Evolutionary conservation across 1,140 invertebrate genomes (phyloP).

Genomic region (Lepidostoma basale): DNA sequence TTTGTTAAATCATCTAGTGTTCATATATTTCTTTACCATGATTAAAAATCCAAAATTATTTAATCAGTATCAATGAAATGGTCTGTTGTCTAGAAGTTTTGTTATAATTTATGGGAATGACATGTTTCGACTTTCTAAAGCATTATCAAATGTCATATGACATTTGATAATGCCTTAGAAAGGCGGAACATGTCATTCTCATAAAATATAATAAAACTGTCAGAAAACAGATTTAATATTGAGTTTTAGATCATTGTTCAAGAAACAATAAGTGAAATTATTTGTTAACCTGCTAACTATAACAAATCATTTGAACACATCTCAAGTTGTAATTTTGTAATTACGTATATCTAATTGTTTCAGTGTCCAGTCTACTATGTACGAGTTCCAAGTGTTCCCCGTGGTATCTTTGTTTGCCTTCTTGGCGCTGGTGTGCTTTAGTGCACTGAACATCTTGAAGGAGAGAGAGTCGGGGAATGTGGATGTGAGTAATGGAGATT

Average conservation of each 20-base stretch:
- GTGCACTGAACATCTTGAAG: constrained; percentile 67
- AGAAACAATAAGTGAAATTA: too few species aligned
- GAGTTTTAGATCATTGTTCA: too few species aligned
- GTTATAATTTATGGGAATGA: background rate
- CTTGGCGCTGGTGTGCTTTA: constrained; percentile 67
- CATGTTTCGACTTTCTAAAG: too few species aligned
- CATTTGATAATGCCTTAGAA: too few species aligned
- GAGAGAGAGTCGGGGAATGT: constrained; percentile 70
- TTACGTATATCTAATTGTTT: constrained; percentile 32
- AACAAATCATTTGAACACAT: too few species aligned
- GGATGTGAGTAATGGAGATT: constrained; percentile 61
- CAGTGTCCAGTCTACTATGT: constrained; percentile 69
- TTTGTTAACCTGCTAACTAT: too few species aligned
- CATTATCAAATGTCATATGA: too few species aligned
- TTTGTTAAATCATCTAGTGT: constrained; percentile 51
- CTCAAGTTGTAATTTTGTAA: too few species aligned
- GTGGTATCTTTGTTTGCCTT: constrained; percentile 67
- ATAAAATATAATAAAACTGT: too few species aligned
- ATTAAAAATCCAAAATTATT: background rate
- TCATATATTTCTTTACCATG: background rate
- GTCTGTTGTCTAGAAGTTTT: background rate
- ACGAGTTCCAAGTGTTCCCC: constrained; percentile 67
- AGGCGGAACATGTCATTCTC: too few species aligned
- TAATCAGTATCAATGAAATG: background rate
- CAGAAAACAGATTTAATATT: too few species aligned